These are phyloP conservation scores for Oreocharis arfaki DNA, from an alignment of 2,113 vertebrate genomes.

Conservation along the genomic window DNA sequence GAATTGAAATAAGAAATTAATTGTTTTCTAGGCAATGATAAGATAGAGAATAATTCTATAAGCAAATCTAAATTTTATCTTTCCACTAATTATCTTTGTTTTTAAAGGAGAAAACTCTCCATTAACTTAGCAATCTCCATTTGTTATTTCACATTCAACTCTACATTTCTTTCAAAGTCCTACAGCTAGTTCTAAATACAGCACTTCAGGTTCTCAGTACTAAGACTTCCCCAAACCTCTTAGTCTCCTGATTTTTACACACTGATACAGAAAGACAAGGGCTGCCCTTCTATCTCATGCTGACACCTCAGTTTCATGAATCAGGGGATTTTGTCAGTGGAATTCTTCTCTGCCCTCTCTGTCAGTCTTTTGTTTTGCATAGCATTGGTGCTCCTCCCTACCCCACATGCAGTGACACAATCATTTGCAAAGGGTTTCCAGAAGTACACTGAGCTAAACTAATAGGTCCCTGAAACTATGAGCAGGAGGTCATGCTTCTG, in stretches of 20 bases:
- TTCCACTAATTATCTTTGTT: neutral
- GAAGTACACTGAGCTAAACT: neutral
- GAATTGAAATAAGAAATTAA: neutral
- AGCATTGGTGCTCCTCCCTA: neutral
- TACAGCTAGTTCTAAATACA: neutral
- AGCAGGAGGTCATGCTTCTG: neutral
- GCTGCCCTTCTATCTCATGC: neutral
- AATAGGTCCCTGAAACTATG: neutral
- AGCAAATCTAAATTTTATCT: neutral
- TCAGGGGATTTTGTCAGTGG: neutral
- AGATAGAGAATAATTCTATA: neutral
- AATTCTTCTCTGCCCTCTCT: neutral
- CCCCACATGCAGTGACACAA: neutral
- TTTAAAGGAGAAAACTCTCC: neutral
- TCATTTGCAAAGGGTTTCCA: neutral
- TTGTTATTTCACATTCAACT: neutral
- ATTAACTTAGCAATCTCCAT: neutral
- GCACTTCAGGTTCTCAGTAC: neutral
- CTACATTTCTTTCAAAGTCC: neutral
- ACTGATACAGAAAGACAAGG: neutral
- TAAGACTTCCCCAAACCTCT: neutral
- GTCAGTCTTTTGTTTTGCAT: neutral
- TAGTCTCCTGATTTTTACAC: neutral
- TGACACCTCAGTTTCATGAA: neutral
- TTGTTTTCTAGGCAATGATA: neutral